Evolutionary conservation across 92 coral and sea anemone species (phyloP).

Genomic region (Ricordea florida): DNA sequence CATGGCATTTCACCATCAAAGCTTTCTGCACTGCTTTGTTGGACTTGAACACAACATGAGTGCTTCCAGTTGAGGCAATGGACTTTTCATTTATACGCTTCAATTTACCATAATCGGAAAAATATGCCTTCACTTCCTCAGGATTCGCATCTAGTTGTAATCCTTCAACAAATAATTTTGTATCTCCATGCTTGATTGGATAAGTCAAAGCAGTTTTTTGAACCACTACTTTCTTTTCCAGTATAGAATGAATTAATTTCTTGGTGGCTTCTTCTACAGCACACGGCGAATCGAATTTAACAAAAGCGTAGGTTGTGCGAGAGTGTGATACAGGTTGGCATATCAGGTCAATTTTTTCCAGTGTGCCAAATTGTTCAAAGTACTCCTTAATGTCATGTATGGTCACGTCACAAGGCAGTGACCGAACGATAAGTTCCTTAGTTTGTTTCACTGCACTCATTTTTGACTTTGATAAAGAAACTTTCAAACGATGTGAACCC

Average conservation of each 20-base stretch:
- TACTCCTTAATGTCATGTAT: slow-evolving; percentile 47
- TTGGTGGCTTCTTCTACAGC: not conserved
- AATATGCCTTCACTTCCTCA: slow-evolving; percentile 14
- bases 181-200: slow-evolving; percentile 32
- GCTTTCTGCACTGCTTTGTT: not conserved
- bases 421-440: slow-evolving; percentile 23
- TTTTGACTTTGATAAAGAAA: slow-evolving; percentile 4
- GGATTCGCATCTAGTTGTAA: slow-evolving; percentile 23
- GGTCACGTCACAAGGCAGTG: slow-evolving; percentile 43
- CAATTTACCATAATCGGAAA: slow-evolving; percentile 33
- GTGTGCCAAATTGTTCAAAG: slow-evolving; percentile 53
- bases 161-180: slow-evolving; percentile 45
- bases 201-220: slow-evolving; percentile 40
- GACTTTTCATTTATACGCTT: not conserved
- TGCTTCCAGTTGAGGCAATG: slow-evolving; percentile 1
- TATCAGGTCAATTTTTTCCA: slow-evolving; percentile 46
- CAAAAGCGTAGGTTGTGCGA: slow-evolving; percentile 14
- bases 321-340: slow-evolving; percentile 1
- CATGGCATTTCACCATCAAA: not conserved
- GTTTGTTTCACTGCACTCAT: slow-evolving; percentile 34
- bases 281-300: not conserved
- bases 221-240: slow-evolving; percentile 25
- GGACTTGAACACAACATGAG: slow-evolving; percentile 4
- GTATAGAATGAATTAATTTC: not conserved
- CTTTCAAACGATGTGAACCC: slow-evolving; percentile 1